phyloP scores from a whole-genome alignment of 2,113 vertebrate genomes.

The Lampris incognitus region DNA sequence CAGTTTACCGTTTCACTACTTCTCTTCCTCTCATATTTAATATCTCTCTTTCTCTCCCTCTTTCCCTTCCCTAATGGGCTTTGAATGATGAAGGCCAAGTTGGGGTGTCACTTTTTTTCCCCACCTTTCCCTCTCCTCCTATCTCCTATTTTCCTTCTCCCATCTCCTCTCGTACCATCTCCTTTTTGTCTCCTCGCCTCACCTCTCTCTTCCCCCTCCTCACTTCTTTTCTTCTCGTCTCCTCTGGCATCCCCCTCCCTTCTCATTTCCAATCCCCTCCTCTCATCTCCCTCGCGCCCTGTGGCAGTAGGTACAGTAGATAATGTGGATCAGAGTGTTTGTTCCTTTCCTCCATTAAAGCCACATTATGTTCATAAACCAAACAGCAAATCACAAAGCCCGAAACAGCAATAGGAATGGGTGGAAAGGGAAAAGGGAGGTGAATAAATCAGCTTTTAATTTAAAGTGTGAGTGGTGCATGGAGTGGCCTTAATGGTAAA shows the following conservation, averaged over 20 bases:
- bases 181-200: not conserved
- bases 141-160: not conserved
- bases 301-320: constrained; percentile 57
- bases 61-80: constrained; percentile 43
- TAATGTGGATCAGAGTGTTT: constrained; percentile 74
- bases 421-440: too few relatives aligned
- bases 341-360: constrained; percentile 71
- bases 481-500: too few relatives aligned
- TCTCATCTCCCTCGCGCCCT: constrained; percentile 57
- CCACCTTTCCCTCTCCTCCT: not conserved
- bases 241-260: constrained; percentile 35
- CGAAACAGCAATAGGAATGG: constrained; percentile 25
- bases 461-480: constrained; percentile 12
- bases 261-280: constrained; percentile 7
- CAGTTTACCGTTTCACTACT: constrained; percentile 56
- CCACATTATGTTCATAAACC: constrained; percentile 71
- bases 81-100: constrained; percentile 63
- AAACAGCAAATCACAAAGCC: constrained; percentile 66
- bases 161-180: not conserved
- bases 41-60: constrained; percentile 19
- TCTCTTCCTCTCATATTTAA: constrained; percentile 22
- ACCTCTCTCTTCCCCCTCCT: constrained; percentile 10
- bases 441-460: not conserved
- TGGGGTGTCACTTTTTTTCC: constrained; percentile 12
- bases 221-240: constrained; percentile 62